Base-by-base conservation (phyloP, 2,888 invertebrate species). In the Micoletzkya japonica region DNA sequence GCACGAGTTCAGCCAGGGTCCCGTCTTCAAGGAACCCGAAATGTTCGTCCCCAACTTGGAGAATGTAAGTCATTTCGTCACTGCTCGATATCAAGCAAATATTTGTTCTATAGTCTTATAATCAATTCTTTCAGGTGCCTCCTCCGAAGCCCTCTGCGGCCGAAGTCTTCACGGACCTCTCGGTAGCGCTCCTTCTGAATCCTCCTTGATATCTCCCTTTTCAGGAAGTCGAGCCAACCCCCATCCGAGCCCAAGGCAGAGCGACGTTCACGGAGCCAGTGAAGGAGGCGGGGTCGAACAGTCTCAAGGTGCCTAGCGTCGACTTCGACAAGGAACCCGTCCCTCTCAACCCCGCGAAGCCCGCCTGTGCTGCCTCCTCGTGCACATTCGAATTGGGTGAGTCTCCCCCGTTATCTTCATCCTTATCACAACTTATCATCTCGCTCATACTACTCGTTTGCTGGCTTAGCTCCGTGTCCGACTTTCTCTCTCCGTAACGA, bases 221-320 rank as follows among this genome's bases (percentile, higher is more conserved):
- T n/a, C n/a, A 63, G n/a, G 6, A 32, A 17, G 14, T 10, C 28
- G 44, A 26, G 26, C 61, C 36, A 49, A 49, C 49, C 10, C 63
- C 63, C 0, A 58, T 57, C 32, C 57, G 68, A 2, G 68, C 58
- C 17, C 57, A 39, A 14, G 57, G 56, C 10, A 68, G 49, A 34
- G 34, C 68, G 24, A 68, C 50, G 39, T 68, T 68, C 68, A 68
- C 57, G 68, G 68, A 68, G 32, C 14, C 52, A 28, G 64, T 58
- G 34, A 68, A 68, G 66, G 66, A 60, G n/a, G 20, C 50, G 2
- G 4, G 7, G 32, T 50, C 63, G n/a, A 50, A 50, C 6, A 63
- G 50, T 2, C 30, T 54, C 17, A 63, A 63, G 63, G 63, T 63
- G 63, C 63, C 63, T 4, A 32, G 49, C 14, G 39, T 54, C 20